Evolutionary conservation across 2,797 vertebrate species (phyloP), one percentile per base, ranked within the genome.

Genomic region (Myotis daubentonii): DNA sequence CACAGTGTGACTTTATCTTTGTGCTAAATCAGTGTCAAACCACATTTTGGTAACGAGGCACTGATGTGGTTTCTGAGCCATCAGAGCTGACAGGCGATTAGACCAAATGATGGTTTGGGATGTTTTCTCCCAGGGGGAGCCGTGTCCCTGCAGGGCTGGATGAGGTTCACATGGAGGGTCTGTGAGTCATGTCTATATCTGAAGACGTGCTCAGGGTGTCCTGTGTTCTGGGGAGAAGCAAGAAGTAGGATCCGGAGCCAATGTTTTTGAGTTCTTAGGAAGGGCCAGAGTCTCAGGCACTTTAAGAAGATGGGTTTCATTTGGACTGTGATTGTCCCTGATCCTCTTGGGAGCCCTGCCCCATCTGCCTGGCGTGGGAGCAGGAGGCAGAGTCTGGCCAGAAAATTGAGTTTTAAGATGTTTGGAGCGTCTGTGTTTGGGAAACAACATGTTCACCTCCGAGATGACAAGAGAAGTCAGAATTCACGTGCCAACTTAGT

Each of bases 401-500:
- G 88, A 57, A 94, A 80, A 72, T 7, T 2, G 74, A 75, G 33
- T 44, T 74, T 85, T 12, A 30, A 53, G 49, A 36, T 0, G 0
- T 16, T 8, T 2, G 19, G 33, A 7, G 4, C 5, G 10, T 36
- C 49, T 3, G 1, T 8, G 51, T 15, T 0, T 19, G 30, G 49
- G 44, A 75, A 68, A 36, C 23, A 57, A 33, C 4, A 17, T 0
- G 1, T 8, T 33, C 0, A 0, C 38, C 82, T 38, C 57, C 0
- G 0, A 23, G 47, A n/a, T 16, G 82, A 81, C 20, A 25, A 11
- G 4, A 6, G 70, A 75, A 62, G 83, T 51, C 36, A 8, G 19
- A 66, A 51, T 23, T 81, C 68, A 22, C 0, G 9, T 5, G 25
- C 15, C 3, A 10, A 8, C 60, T 66, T 28, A 10, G 22, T 51